Base-by-base conservation (phyloP, 2,113 vertebrate genomes). In the Egretta garzetta region DNA sequence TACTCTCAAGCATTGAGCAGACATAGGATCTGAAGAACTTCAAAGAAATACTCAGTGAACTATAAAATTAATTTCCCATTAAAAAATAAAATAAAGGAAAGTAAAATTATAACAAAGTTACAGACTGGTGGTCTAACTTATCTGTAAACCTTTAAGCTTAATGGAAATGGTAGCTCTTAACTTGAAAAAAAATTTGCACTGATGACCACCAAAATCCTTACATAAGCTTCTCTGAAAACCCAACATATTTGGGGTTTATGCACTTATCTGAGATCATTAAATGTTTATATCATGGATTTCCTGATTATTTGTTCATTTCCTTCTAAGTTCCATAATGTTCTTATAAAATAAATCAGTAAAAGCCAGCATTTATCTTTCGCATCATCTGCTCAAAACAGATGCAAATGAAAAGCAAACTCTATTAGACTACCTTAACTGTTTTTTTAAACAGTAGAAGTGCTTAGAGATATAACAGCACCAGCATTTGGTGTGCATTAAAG, bases 301-400 rank as follows among this genome's bases (percentile, higher is more conserved):
- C 91, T 89, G 96, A 85, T 95, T 87, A 88, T 58, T 74, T 47
- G 33, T 47, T 83, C 77, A 80, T 95, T 95, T 96, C 10, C 24
- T 96, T 92, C 64, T 76, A 63, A 88, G 45, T 80, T 79, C 41
- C 28, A 20, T 88, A 86, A 95, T 74, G 43, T 94, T 93, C 74
- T 96, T 94, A 88, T 27, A 84, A 95, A 95, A 88, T 84, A 94
- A 88, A 77, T 95, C 90, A 67, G 66, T 52, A 82, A 95, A 95
- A 92, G 12, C 56, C 62, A 88, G 14, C 10, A 7, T 88, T 96
- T 74, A 55, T 96, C 45, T 81, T 86, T 73, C 1, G 4, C 19
- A 72, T 92, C 33, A 90, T 94, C 94, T 80, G 80, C 39, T 95
- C 79, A 56, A 94, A 97, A 67, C 50, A 92, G 56, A 95, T 85